These are phyloP conservation scores for Agonopterix alstromeriana DNA, from an alignment of 2,888 invertebrate genomes.

Conservation along the genomic window DNA sequence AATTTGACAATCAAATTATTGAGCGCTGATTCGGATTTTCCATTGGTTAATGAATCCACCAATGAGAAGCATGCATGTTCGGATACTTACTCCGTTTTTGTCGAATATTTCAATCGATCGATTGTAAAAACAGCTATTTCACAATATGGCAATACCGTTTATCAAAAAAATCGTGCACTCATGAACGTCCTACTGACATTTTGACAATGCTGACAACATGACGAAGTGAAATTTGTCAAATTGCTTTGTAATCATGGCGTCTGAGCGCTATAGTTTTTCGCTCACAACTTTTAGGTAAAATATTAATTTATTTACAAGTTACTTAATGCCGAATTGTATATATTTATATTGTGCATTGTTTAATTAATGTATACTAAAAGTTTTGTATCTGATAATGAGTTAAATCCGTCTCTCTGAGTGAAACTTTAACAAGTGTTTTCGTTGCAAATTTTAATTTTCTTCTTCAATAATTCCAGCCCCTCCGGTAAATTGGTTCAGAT, in stretches of 20 bases:
- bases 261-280: constrained; percentile 98
- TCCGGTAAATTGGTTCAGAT: constrained; percentile 99
- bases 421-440: neutral
- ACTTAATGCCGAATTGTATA: neutral
- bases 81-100: neutral
- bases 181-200: neutral
- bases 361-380: too few relatives aligned
- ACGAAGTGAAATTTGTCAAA: constrained; percentile 25
- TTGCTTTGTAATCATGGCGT: constrained; percentile 87
- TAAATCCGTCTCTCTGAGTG: neutral
- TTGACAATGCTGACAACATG: constrained; percentile 29
- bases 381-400: neutral
- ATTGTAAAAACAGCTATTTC: neutral
- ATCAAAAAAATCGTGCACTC: neutral
- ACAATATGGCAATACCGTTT: neutral
- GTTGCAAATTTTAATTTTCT: neutral
- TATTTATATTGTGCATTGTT: too few relatives aligned
- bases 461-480: constrained; percentile 81
- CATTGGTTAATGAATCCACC: constrained; percentile 35
- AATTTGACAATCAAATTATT: constrained; percentile 57
- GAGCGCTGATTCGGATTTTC: constrained; percentile 35
- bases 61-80: constrained; percentile 18
- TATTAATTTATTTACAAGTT: constrained; percentile 28
- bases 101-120: constrained; percentile 1
- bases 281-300: constrained; percentile 83